Conservation (phyloP, 2,888 invertebrate species). For the Agonum fuliginosum region DNA sequence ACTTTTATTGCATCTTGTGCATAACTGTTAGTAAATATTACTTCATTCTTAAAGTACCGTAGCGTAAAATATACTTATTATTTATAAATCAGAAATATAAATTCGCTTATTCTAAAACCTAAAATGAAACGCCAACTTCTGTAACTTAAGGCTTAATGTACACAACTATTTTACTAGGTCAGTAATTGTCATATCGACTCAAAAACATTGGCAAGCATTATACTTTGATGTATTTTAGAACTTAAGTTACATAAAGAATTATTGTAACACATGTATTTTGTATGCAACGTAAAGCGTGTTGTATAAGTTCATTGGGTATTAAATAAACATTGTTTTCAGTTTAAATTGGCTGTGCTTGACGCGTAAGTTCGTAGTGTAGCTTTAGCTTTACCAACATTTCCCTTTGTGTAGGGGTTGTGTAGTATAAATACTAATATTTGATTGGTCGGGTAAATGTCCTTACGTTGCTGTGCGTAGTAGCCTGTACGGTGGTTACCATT, state of each 20-base stretch:
- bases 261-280: not conserved
- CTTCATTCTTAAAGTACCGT: slow-evolving; percentile 15
- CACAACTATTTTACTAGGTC: slow-evolving; percentile 32
- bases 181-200: slow-evolving; percentile 9
- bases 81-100: slow-evolving; percentile 27
- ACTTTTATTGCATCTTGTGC: slow-evolving; percentile 52
- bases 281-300: not conserved
- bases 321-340: not conserved
- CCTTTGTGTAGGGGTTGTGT: slow-evolving; percentile 36
- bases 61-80: slow-evolving; percentile 15
- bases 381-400: not conserved
- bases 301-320: not conserved
- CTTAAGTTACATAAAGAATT: slow-evolving; percentile 1
- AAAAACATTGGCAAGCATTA: slow-evolving; percentile 10
- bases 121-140: slow-evolving; percentile 31
- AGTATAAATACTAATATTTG: slow-evolving; percentile 43
- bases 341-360: slow-evolving; percentile 2
- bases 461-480: slow-evolving; percentile 10
- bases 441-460: slow-evolving; percentile 8
- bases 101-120: slow-evolving; percentile 38
- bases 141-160: slow-evolving; percentile 31
- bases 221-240: slow-evolving; percentile 27
- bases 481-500: slow-evolving; percentile 28
- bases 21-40: slow-evolving; percentile 21
- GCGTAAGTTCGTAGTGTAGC: slow-evolving; percentile 4